Conservation (phyloP, 2,797 vertebrate genomes). For the Cuniculus paca region DNA sequence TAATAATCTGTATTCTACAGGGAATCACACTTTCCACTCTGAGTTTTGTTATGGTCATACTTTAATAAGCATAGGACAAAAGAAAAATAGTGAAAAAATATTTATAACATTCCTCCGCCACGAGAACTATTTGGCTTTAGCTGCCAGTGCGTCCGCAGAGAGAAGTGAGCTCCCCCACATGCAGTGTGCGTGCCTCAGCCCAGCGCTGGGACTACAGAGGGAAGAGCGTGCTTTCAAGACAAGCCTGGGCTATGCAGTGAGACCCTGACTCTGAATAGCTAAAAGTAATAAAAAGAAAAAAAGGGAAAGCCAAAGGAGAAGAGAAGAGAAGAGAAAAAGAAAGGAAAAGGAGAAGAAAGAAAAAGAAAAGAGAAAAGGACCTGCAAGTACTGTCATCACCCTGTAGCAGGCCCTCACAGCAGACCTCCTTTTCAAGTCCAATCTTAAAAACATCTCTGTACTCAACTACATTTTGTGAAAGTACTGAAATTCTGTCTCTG, state of each 20-base stretch:
- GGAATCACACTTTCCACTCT: background rate
- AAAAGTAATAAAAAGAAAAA: background rate
- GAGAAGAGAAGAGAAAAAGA: too few relatives aligned
- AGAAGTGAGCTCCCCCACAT: background rate
- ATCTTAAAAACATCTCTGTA: background rate
- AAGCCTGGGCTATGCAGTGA: background rate
- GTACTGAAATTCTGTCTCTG: background rate
- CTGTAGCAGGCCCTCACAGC: too few relatives aligned
- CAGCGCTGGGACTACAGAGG: background rate
- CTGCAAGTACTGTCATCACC: background rate
- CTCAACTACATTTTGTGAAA: background rate
- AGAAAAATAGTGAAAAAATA: background rate
- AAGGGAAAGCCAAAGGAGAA: background rate
- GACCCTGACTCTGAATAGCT: background rate
- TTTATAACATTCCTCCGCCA: background rate
- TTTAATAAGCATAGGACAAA: background rate
- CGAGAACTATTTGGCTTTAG: background rate
- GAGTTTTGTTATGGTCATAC: background rate
- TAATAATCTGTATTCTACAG: background rate
- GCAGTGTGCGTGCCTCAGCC: background rate
- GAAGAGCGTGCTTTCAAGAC: background rate
- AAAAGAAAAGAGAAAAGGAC: background rate
- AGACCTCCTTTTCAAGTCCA: background rate
- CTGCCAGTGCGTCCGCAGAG: background rate
- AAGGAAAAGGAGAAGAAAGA: background rate